Evolutionary conservation across 2,113 vertebrate species (phyloP), one percentile per base, ranked within the genome.

Genomic region (Brachypodius melanocephalos): DNA sequence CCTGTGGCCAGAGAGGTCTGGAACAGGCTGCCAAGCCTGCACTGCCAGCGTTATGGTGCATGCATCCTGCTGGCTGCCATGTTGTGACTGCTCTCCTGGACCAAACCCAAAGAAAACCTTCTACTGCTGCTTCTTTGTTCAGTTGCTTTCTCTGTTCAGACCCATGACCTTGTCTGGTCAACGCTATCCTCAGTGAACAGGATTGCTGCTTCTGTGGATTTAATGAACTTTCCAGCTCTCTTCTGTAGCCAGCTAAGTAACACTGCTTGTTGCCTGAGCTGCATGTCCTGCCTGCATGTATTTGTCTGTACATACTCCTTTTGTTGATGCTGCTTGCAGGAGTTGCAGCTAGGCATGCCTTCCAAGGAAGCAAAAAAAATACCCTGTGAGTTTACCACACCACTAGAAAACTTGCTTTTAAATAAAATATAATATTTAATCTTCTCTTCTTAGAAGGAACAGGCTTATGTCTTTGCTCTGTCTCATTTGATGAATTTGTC

Each of bases 201-300:
- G 16, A 72, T 59, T 0, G 0, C 51, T 86, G 40, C 46, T 85
- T 88, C 85, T 76, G 75, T 88, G 88, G 61, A 34, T 88, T 96
- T 93, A 93, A 88, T 93, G 82, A 83, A 91, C 89, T 95, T 96
- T 85, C 74, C 88, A 80, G 78, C 68, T 85, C 32, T 90, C 17
- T 55, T 85, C 75, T 61, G 52, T 28, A 52, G 31, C 31, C 17
- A 61, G 32, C 52, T 88, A 43, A 76, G 38, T 66, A 69, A 61
- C 8, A 3, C 48, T 10, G 4, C 46, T 34, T 84, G 31, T 65
- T 83, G 61, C 49, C 45, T 65, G 26, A 89, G 86, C 45, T 72
- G 40, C 24, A 1, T 38, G 62, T 45, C n/a, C 69, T 63, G 51
- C 45, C 77, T 75, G 51, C 6, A 0, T 59, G 17, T 67, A 14